phyloP scores from a whole-genome alignment of 2,888 invertebrate genomes.

The Blera fallax region DNA sequence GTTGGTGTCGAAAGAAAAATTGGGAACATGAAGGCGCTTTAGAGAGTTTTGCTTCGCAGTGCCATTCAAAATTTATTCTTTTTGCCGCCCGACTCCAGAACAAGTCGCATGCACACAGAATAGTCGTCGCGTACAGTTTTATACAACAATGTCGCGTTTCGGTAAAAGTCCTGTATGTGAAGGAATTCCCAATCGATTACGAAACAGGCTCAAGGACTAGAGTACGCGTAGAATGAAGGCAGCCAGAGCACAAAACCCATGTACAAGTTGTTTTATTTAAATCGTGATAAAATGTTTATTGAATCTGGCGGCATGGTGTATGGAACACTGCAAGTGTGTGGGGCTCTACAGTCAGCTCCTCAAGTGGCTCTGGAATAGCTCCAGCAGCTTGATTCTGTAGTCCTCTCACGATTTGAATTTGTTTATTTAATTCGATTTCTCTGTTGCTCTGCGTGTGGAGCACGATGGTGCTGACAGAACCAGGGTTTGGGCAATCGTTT shows the following conservation, averaged over 20 bases:
- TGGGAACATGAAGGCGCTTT: slow-evolving; percentile 30
- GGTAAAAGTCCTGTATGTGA: slow-evolving; percentile 50
- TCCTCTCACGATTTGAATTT: slow-evolving; percentile 81
- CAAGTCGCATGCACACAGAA: slow-evolving; percentile 39
- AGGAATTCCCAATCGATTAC: slow-evolving; percentile 72
- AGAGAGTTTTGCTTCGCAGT: slow-evolving; percentile 5
- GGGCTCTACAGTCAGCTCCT: slow-evolving; percentile 12
- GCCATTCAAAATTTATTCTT: slow-evolving; percentile 57
- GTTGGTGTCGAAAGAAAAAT: slow-evolving; percentile 36
- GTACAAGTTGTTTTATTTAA: slow-evolving; percentile 77
- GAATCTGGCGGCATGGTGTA: slow-evolving; percentile 74
- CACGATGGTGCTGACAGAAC: slow-evolving; percentile 41
- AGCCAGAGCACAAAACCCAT: slow-evolving; percentile 51
- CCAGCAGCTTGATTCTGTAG: slow-evolving; percentile 75
- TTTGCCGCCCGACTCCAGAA: slow-evolving; percentile 28
- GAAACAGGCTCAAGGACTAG: slow-evolving; percentile 48
- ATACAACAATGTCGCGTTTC: slow-evolving; percentile 62
- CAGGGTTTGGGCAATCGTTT: slow-evolving; percentile 65
- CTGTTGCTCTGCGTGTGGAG: slow-evolving; percentile 58
- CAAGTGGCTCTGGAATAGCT: slow-evolving; percentile 50
- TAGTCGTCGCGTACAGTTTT: background rate
- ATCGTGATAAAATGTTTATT: slow-evolving; percentile 79
- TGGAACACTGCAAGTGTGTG: background rate
- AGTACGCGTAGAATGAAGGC: background rate
- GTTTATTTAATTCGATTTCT: slow-evolving; percentile 82